phyloP scores from a whole-genome alignment of 2,113 vertebrate species.

The Platysternon megacephalum region DNA sequence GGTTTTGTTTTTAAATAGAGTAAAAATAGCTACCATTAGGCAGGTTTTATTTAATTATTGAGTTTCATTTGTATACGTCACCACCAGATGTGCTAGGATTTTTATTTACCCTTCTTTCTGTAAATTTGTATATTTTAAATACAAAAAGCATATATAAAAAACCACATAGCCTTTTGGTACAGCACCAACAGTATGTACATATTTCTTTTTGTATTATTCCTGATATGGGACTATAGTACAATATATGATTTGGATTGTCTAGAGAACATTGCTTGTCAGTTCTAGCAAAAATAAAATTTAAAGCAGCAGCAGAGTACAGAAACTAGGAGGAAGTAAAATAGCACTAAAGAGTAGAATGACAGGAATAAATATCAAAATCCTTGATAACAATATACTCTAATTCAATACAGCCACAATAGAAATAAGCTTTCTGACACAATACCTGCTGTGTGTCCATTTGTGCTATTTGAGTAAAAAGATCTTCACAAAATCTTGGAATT shows the following conservation, averaged over 20 bases:
- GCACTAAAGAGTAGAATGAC: not conserved
- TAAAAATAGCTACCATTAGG: not conserved
- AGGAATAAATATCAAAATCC: not conserved
- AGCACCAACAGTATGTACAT: not conserved
- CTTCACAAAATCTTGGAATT: conserved; percentile 93
- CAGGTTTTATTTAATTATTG: not conserved
- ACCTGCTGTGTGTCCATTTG: conserved; percentile 83
- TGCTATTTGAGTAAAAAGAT: conserved; percentile 86
- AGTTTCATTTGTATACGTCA: not conserved
- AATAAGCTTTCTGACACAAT: not conserved
- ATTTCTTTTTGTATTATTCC: not conserved
- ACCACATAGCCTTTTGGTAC: not conserved
- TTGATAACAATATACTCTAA: not conserved
- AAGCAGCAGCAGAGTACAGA: not conserved
- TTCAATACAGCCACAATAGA: not conserved
- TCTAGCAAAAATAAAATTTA: not conserved
- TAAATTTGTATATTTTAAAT: not conserved
- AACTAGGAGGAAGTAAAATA: not conserved
- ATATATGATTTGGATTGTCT: not conserved
- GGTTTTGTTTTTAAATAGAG: not conserved
- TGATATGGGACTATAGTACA: not conserved
- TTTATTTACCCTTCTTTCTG: not conserved
- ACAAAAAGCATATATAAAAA: not conserved
- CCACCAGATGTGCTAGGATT: not conserved
- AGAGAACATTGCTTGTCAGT: not conserved